phyloP scores from a whole-genome alignment of 2,797 vertebrate species.

The Sebastes cheni region DNA sequence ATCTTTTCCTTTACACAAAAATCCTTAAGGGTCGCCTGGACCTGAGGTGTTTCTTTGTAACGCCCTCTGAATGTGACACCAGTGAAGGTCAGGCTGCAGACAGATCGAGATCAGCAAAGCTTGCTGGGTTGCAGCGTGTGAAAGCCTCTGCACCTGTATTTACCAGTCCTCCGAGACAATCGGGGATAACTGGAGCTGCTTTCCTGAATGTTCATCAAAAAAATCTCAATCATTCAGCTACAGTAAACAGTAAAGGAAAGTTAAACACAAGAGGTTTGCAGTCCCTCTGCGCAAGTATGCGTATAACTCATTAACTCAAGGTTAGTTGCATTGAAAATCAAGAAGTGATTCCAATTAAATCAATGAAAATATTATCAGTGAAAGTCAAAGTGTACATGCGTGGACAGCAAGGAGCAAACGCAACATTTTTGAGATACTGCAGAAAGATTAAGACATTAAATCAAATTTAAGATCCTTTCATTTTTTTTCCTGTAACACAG shows the following conservation, averaged over 20 bases:
- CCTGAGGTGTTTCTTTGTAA: constrained; percentile 56
- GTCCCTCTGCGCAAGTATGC: not conserved
- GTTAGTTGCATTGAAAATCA: constrained; percentile 1
- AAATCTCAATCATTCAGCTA: not conserved
- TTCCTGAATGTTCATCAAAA: constrained; percentile 17
- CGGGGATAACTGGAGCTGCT: constrained; percentile 29
- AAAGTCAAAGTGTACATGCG: not conserved
- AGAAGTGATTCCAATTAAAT: constrained; percentile 6
- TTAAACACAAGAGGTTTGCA: constrained; percentile 4
- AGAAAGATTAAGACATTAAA: not conserved
- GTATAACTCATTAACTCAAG: not conserved
- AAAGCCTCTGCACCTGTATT: constrained; percentile 66
- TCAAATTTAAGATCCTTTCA: not conserved
- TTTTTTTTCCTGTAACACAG: not conserved
- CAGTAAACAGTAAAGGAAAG: not conserved
- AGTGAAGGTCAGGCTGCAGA: constrained; percentile 85
- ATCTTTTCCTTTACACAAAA: constrained; percentile 30
- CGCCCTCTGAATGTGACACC: constrained; percentile 75
- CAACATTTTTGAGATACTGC: not conserved
- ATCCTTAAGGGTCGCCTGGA: constrained; percentile 31
- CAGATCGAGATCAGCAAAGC: constrained; percentile 73
- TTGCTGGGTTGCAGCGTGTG: constrained; percentile 59
- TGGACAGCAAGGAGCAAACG: not conserved
- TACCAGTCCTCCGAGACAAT: constrained; percentile 47
- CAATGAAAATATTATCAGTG: not conserved